phyloP scores from a whole-genome alignment of 2,797 vertebrate species.

The Crypturellus tataupa region DNA sequence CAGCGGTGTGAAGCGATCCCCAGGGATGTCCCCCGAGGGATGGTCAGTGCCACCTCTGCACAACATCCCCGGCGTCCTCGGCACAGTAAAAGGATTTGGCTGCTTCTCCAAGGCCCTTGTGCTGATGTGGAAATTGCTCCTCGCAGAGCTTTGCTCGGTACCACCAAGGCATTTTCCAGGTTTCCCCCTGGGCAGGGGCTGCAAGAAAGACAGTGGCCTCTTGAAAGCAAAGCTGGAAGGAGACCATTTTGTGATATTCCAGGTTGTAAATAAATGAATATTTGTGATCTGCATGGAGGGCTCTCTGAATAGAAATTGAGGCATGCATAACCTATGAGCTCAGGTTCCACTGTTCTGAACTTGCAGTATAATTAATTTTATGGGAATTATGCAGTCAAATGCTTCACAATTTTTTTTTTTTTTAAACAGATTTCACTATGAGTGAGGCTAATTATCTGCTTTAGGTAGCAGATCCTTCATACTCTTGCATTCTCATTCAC shows the following conservation, averaged over 20 bases:
- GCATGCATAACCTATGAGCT: not conserved
- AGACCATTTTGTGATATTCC: not conserved
- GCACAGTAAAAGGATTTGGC: not conserved
- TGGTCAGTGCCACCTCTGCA: not conserved
- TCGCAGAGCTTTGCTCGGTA: not conserved
- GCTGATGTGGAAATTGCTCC: not conserved
- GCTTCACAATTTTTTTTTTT: not conserved
- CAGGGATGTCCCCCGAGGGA: not conserved
- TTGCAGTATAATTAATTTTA: slow-evolving; percentile 11
- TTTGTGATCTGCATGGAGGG: not conserved
- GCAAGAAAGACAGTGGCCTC: rapidly evolving
- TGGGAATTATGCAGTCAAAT: slow-evolving; percentile 12
- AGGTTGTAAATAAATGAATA: not conserved
- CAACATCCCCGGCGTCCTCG: not conserved
- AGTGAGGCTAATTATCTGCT: not conserved
- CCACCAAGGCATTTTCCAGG: not conserved
- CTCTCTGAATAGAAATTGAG: not conserved
- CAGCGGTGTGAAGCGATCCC: not conserved
- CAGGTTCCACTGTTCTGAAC: not conserved
- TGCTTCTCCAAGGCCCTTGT: not conserved
- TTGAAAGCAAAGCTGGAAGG: not conserved
- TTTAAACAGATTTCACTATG: not conserved
- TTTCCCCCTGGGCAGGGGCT: not conserved
- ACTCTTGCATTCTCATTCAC: not conserved
- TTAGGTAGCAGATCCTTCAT: not conserved